Evolutionary conservation across 2,888 invertebrate genomes (phyloP).

Genomic region (Rhodophaea formosa): DNA sequence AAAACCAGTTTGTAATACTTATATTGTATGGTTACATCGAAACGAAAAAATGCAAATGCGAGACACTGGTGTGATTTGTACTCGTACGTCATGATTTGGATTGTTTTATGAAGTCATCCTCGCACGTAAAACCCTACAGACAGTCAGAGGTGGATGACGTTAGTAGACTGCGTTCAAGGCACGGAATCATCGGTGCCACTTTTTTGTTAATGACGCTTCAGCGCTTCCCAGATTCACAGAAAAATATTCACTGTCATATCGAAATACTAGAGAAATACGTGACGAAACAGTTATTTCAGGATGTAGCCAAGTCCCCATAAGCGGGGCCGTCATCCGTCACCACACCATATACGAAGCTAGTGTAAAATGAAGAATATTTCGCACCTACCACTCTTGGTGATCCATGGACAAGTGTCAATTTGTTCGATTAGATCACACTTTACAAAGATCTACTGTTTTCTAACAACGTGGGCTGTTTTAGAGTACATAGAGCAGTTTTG

Average conservation of each 20-base stretch:
- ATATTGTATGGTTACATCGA: not conserved
- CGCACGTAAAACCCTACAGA: too few species aligned
- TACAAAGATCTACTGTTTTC: not conserved
- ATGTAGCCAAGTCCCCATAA: too few species aligned
- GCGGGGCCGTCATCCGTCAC: too few species aligned
- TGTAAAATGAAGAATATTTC: not conserved
- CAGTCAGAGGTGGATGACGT: too few species aligned
- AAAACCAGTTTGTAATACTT: not conserved
- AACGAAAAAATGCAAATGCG: not conserved
- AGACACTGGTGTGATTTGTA: too few species aligned
- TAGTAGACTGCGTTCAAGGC: too few species aligned
- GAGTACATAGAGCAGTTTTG: not conserved
- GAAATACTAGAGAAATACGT: too few species aligned
- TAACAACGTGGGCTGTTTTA: slow-evolving; percentile 3
- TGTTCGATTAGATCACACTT: not conserved
- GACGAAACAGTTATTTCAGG: too few species aligned
- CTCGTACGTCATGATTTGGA: not conserved
- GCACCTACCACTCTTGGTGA: not conserved
- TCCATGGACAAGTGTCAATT: not conserved
- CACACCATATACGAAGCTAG: not conserved
- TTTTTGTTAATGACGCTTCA: too few species aligned
- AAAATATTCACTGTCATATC: too few species aligned
- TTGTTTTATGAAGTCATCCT: not conserved
- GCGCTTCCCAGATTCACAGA: too few species aligned
- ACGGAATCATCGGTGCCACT: too few species aligned